Percentiles rank a stretch among this genome's conserved stretches.
These are phyloP conservation scores for Pempheris klunzingeri DNA, from an alignment of 2,797 vertebrate genomes.

Conservation along the genomic window DNA sequence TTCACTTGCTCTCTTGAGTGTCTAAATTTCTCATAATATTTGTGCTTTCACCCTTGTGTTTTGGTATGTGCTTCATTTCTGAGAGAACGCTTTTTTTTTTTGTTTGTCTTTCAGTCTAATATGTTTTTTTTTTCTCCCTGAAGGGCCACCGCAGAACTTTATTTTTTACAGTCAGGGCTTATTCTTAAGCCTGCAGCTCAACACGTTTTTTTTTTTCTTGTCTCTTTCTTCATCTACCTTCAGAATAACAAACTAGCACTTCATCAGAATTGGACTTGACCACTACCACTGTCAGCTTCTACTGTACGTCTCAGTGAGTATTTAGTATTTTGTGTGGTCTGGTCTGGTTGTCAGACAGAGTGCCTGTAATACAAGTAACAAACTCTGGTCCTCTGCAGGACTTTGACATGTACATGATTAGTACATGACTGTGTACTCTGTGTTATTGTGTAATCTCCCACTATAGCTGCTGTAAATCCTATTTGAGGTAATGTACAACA, in stretches of 20 bases:
- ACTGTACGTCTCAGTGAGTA: neutral
- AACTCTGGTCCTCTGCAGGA: slow-evolving; percentile 48
- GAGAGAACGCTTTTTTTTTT: neutral
- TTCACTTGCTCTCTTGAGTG: neutral
- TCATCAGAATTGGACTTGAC: slow-evolving; percentile 4
- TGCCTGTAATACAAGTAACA: slow-evolving; percentile 21
- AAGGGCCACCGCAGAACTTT: neutral
- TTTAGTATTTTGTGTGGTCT: neutral
- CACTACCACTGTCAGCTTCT: neutral
- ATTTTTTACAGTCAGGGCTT: neutral
- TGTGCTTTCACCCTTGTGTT: neutral
- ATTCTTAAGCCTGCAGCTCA: neutral
- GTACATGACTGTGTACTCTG: slow-evolving; percentile 57
- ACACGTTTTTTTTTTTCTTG: neutral
- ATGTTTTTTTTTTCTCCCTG: neutral
- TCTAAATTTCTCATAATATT: neutral
- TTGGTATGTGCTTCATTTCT: slow-evolving; percentile 4
- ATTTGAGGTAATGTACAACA: slow-evolving; percentile 75
- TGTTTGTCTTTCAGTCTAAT: neutral
- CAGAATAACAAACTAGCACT: neutral
- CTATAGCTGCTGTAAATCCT: slow-evolving; percentile 75
- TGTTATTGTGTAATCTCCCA: slow-evolving; percentile 71
- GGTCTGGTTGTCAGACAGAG: neutral
- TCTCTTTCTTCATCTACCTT: neutral
- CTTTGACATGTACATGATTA: slow-evolving; percentile 60